Percentiles rank a stretch among this genome's conserved stretches.
Conservation (phyloP, 2,797 vertebrate genomes). For the Danio jaintianensis region DNA sequence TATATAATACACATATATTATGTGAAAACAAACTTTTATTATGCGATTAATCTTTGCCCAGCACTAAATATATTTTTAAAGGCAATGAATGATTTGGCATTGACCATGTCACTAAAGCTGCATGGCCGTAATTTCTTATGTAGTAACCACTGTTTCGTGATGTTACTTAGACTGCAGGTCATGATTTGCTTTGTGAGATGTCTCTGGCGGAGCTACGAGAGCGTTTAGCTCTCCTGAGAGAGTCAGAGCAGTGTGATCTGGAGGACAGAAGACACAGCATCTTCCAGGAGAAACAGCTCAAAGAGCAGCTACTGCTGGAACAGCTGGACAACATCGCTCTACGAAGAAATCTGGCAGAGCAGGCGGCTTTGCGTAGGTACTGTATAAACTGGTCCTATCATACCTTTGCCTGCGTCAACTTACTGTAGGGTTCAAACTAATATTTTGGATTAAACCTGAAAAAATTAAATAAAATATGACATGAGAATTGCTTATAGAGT, state of each 20-base stretch:
- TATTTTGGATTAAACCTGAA: too few relatives aligned
- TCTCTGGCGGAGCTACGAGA: constrained; percentile 88
- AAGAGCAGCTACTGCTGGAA: constrained; percentile 81
- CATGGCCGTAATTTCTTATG: not conserved
- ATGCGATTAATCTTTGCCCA: too few relatives aligned
- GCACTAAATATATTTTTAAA: too few relatives aligned
- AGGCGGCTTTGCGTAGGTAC: constrained; percentile 82
- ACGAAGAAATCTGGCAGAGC: constrained; percentile 77
- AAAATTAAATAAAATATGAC: not conserved
- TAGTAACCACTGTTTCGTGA: constrained; percentile 39
- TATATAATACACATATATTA: too few relatives aligned
- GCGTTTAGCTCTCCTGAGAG: constrained; percentile 82
- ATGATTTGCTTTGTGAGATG: constrained; percentile 90
- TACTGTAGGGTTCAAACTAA: too few relatives aligned
- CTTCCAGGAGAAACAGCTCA: constrained; percentile 80
- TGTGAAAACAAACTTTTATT: too few relatives aligned
- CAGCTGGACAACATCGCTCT: constrained; percentile 81
- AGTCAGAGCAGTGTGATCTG: constrained; percentile 74
- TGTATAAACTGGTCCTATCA: not conserved
- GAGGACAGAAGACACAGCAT: constrained; percentile 85
- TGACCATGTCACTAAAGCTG: too few relatives aligned
- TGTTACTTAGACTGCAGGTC: constrained; percentile 79
- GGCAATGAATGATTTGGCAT: too few relatives aligned
- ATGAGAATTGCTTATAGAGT: too few relatives aligned
- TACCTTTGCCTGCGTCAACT: not conserved